phyloP scores from a whole-genome alignment of 2,888 invertebrate species.

The Prosopocoilus inquinatus region DNA sequence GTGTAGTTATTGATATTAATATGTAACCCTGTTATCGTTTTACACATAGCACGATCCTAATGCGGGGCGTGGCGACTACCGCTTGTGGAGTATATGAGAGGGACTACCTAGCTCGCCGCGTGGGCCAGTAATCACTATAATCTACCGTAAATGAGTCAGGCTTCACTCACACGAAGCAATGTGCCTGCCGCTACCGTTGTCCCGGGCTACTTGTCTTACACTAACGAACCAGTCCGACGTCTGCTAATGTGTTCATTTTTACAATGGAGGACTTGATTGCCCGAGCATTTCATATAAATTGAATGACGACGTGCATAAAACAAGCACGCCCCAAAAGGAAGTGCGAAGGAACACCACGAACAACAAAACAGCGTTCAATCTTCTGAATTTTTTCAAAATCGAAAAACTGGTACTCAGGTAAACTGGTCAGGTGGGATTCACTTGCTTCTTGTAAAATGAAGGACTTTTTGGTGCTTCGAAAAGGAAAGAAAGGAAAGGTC shows the following conservation, averaged over 20 bases:
- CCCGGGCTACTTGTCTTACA: constrained; percentile 26
- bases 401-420: too few species aligned
- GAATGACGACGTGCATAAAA: neutral
- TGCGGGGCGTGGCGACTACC: constrained; percentile 35
- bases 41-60: constrained; percentile 33
- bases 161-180: constrained; percentile 40
- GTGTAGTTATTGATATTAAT: constrained; percentile 7
- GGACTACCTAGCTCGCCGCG: constrained; percentile 32
- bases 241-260: constrained; percentile 4
- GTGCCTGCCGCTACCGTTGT: constrained; percentile 13
- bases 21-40: constrained; percentile 26
- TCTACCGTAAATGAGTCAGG: constrained; percentile 43
- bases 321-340: too few species aligned
- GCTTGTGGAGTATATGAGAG: constrained; percentile 26
- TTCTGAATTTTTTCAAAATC: too few species aligned
- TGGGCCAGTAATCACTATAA: constrained; percentile 45
- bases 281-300: neutral
- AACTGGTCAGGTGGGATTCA: too few species aligned
- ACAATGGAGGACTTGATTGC: neutral
- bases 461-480: too few species aligned
- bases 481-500: too few species aligned
- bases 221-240: constrained; percentile 11
- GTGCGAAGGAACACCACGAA: too few species aligned
- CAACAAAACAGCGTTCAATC: too few species aligned
- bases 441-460: too few species aligned